These are phyloP conservation scores for Diachasmimorpha longicaudata DNA, from an alignment of 1,140 invertebrate genomes.

Conservation along the genomic window DNA sequence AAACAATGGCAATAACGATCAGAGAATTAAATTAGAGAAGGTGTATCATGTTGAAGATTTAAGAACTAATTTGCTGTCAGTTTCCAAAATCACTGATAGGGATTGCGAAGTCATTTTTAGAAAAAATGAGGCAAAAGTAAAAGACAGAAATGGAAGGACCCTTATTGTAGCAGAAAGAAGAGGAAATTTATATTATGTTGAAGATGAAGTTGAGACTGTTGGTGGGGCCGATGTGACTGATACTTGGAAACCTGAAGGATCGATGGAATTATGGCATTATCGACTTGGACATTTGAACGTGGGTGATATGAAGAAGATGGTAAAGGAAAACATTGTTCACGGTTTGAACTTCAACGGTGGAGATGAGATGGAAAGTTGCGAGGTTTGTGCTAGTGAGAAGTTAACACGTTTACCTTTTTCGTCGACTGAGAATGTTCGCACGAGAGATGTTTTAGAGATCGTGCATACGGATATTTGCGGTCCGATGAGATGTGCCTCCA, in stretches of 20 bases:
- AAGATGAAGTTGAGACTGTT: background rate
- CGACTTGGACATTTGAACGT: slow-evolving; percentile 26
- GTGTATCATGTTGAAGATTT: slow-evolving; percentile 36
- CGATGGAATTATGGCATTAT: slow-evolving; percentile 21
- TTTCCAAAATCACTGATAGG: slow-evolving; percentile 34
- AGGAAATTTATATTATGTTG: slow-evolving; percentile 22
- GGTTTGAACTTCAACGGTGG: background rate
- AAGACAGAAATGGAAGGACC: background rate
- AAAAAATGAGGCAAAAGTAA: background rate
- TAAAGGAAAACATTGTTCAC: background rate
- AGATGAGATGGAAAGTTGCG: background rate
- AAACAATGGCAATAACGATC: background rate
- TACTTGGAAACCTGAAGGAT: background rate
- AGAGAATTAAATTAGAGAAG: slow-evolving; percentile 25
- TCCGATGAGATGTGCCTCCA: too few species aligned
- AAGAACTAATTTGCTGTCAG: slow-evolving; percentile 35
- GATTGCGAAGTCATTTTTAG: slow-evolving; percentile 27
- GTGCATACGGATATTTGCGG: too few species aligned
- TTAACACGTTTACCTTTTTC: background rate
- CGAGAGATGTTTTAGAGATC: slow-evolving; percentile 31
- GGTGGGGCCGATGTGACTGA: background rate
- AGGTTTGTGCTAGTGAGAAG: background rate
- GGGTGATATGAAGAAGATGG: too few species aligned
- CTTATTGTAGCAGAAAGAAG: background rate
- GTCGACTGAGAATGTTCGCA: background rate